Evolutionary conservation across 2,113 vertebrate species (phyloP), one percentile per base, ranked within the genome.

Genomic region (Callipepla californica): DNA sequence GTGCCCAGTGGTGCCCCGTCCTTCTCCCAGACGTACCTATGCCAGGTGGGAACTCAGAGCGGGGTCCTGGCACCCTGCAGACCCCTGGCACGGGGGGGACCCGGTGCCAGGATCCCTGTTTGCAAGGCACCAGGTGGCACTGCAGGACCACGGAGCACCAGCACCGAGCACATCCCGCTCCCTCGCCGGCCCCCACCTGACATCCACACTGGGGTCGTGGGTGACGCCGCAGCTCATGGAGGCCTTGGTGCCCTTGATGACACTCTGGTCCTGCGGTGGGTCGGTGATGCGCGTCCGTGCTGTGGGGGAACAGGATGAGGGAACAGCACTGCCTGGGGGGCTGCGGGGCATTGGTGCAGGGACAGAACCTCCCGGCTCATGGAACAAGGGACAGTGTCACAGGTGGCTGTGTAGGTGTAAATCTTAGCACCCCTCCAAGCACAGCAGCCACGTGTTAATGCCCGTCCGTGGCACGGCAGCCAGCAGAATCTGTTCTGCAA

Each of bases 201-300:
- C 80, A 0, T 98, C 97, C 59, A 99, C 99, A 1, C 98, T 99
- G 94, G 98, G 98, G 96, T 99, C 99, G 0, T 99, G 99, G 80
- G 98, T 98, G 95, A 99, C 99, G 11, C 99, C 98, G 0, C 99
- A 99, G 91, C 98, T 98, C 98, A 99, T 98, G 59, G 98, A 89
- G 14, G 99, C 99, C 94, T 99, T 99, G n/a, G 99, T 99, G 21
- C 99, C 99, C 94, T 99, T 99, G 97, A 99, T 99, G 91, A 99
- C 99, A 0, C 98, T 99, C 97, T 99, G 99, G 94, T 99, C 98
- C 98, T 99, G 98, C 0, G 99, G 99, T 0, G 99, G 98, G 76
- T 95, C 98, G 4, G 98, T 99, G 95, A 99, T 99, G 7, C 98
- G 98, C 11, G 99, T 99, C 85, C 99, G 98, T 44, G 99, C 99